Evolutionary conservation across 2,888 invertebrate genomes (phyloP).

Genomic region (Callyntrura sp.): DNA sequence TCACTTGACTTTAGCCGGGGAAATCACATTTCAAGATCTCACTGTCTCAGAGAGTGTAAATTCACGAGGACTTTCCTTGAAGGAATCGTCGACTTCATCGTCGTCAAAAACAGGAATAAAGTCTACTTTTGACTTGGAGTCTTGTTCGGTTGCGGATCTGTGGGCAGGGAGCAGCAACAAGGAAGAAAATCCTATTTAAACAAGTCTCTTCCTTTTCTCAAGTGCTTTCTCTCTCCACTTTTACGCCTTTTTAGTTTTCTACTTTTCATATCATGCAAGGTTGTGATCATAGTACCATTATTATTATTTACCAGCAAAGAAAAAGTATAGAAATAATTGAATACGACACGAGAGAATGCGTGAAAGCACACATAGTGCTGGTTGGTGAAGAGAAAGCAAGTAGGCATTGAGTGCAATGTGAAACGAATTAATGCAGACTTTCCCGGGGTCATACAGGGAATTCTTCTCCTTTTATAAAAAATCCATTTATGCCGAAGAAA

Average conservation of each 20-base stretch:
- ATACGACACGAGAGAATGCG: conserved; percentile 63
- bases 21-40: conserved; percentile 72
- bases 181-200: conserved; percentile 71
- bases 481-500: conserved; percentile 30
- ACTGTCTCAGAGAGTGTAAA: conserved; percentile 62
- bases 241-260: conserved; percentile 63
- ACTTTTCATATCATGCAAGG: conserved; percentile 33
- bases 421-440: conserved; percentile 75
- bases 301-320: conserved; percentile 54
- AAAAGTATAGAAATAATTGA: conserved; percentile 68
- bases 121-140: neutral
- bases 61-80: conserved; percentile 41
- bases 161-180: conserved; percentile 30
- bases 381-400: neutral
- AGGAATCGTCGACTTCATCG: neutral
- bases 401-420: conserved; percentile 41
- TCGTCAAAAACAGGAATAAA: conserved; percentile 38
- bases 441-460: conserved; percentile 20
- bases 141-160: conserved; percentile 19
- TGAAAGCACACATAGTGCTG: neutral
- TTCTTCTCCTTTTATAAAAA: conserved; percentile 12
- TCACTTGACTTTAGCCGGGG: conserved; percentile 58
- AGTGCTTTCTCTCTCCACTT: conserved; percentile 65
- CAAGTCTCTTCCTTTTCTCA: conserved; percentile 59
- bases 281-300: conserved; percentile 64